Percentiles rank a stretch among this genome's conserved stretches.
phyloP scores from a whole-genome alignment of 2,888 invertebrate genomes.

The Agrochola litura region DNA sequence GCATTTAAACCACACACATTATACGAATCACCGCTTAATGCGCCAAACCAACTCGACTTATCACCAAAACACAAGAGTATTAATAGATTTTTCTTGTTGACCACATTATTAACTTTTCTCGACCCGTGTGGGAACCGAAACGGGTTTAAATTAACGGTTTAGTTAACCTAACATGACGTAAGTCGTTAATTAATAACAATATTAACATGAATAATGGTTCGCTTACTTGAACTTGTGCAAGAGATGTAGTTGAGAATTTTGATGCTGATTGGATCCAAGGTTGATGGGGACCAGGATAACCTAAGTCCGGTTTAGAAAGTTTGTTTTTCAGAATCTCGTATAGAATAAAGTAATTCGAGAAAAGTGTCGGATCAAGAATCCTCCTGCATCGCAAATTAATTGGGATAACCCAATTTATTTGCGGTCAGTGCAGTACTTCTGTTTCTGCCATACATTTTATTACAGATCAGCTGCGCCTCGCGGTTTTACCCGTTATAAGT shows the following conservation, averaged over 20 bases:
- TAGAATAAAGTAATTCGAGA: background rate
- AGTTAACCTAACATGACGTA: conserved; percentile 64
- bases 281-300: conserved; percentile 42
- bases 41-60: conserved; percentile 18
- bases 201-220: conserved; percentile 64
- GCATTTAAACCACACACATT: conserved; percentile 29
- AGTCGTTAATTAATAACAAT: conserved; percentile 66
- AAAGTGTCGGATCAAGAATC: background rate
- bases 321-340: background rate
- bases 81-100: conserved; percentile 60
- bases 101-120: conserved; percentile 58
- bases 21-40: conserved; percentile 36
- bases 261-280: background rate
- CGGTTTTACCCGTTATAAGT: no score
- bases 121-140: conserved; percentile 66
- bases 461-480: background rate
- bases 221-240: conserved; percentile 46
- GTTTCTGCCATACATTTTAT: background rate
- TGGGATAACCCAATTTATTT: no score
- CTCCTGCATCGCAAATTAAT: background rate
- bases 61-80: conserved; percentile 44
- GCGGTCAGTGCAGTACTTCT: background rate
- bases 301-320: conserved; percentile 20
- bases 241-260: conserved; percentile 5
- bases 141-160: conserved; percentile 67